Conservation (phyloP, 1,140 invertebrate genomes). For the Bathynomus jamesi region DNA sequence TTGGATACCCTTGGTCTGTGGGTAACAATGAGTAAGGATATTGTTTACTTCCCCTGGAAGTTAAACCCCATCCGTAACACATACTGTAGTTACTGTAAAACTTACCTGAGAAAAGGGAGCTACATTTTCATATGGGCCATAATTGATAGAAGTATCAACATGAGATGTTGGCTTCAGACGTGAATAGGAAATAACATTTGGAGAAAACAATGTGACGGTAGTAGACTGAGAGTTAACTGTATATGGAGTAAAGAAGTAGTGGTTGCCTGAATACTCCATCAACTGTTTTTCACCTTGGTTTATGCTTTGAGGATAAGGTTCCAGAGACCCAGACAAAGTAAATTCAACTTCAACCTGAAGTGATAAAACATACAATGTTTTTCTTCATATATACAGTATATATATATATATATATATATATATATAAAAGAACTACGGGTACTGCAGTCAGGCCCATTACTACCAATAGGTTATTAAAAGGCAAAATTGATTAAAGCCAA, state of each 20-base stretch:
- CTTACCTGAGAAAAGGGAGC: conserved; percentile 48
- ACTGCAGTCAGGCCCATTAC: background rate
- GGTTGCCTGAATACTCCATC: conserved; percentile 72
- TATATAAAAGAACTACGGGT: background rate
- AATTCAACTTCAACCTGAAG: conserved; percentile 58
- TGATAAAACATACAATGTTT: background rate
- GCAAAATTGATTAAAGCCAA: background rate
- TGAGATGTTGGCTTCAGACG: conserved; percentile 75
- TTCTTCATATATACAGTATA: background rate
- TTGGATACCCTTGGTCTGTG: too few species aligned
- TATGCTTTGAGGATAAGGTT: conserved; percentile 77
- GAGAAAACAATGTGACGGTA: conserved; percentile 63
- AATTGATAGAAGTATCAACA: conserved; percentile 67
- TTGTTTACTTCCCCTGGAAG: too few species aligned
- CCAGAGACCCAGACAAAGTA: conserved; percentile 63
- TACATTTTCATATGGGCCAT: conserved; percentile 79
- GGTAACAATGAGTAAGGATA: too few species aligned
- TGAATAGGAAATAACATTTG: conserved; percentile 70
- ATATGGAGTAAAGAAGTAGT: conserved; percentile 80
- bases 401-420: background rate
- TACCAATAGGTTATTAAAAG: background rate
- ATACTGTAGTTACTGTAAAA: background rate
- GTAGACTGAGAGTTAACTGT: conserved; percentile 68
- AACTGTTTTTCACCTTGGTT: conserved; percentile 85
- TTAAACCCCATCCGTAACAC: too few species aligned